A percentile compares a stretch with the other conserved stretches of the same genome.
Evolutionary conservation across 2,797 vertebrate genomes (phyloP).

Genomic region (Setipinna tenuifilis): DNA sequence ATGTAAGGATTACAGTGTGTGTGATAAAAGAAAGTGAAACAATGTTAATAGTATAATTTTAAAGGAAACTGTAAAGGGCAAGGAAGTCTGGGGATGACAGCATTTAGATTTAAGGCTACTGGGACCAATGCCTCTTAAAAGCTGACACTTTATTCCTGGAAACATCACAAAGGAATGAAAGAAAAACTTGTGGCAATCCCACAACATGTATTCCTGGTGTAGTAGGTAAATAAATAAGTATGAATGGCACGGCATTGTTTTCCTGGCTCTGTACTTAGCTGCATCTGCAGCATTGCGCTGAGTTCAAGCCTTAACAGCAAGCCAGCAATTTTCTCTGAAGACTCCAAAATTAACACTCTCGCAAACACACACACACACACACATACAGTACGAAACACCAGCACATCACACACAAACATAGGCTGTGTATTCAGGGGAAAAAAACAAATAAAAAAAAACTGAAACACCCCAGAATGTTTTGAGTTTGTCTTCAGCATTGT

Average conservation of each 20-base stretch:
- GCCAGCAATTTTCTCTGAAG: conserved; percentile 24
- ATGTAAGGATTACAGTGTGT: neutral
- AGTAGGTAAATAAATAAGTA: conserved; percentile 13
- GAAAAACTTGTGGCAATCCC: neutral
- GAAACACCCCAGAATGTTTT: neutral
- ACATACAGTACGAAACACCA: conserved; percentile 17
- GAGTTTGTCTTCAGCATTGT: neutral
- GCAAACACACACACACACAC: neutral
- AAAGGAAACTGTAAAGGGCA: neutral
- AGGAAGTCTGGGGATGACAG: neutral
- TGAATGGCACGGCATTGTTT: neutral
- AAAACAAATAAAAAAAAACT: neutral
- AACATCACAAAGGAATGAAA: neutral
- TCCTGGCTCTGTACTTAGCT: conserved; percentile 15
- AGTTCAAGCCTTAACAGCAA: conserved; percentile 23
- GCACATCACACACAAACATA: neutral
- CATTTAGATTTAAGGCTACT: neutral
- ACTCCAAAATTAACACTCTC: conserved; percentile 19
- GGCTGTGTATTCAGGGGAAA: neutral
- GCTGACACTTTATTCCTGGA: neutral
- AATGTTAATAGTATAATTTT: neutral
- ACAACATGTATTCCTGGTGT: neutral
- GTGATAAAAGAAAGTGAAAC: neutral
- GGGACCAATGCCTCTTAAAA: neutral
- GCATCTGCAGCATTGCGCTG: conserved; percentile 1